Percentiles rank a stretch among this genome's conserved stretches.
Evolutionary conservation across 2,888 invertebrate species (phyloP).

Genomic region (Plemyria rubiginata): DNA sequence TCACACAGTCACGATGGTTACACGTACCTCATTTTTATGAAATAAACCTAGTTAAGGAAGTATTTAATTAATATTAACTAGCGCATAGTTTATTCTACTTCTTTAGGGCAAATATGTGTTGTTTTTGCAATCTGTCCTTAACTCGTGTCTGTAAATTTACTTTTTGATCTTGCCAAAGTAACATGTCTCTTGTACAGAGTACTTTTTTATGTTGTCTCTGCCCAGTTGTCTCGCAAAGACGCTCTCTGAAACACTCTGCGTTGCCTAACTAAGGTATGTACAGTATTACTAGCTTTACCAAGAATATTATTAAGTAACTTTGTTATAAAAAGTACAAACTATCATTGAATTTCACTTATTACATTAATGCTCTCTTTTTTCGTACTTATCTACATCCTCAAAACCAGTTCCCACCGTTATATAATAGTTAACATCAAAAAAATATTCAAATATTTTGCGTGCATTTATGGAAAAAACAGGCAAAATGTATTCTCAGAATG

Average conservation of each 20-base stretch:
- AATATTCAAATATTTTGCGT: neutral
- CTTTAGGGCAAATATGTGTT: slow-evolving; percentile 42
- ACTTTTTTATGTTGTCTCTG: slow-evolving; percentile 54
- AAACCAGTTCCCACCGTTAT: neutral
- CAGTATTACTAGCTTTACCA: slow-evolving; percentile 84
- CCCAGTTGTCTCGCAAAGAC: slow-evolving; percentile 44
- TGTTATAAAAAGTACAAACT: slow-evolving; percentile 55
- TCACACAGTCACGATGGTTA: slow-evolving; percentile 80
- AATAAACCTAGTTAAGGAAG: slow-evolving; percentile 70
- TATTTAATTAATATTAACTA: slow-evolving; percentile 65
- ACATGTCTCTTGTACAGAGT: slow-evolving; percentile 63
- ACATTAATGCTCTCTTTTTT: neutral
- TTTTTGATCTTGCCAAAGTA: slow-evolving; percentile 77
- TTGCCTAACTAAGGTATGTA: slow-evolving; percentile 77
- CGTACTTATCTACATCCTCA: neutral
- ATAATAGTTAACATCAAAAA: neutral
- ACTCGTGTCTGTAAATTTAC: slow-evolving; percentile 52
- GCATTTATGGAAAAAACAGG: slow-evolving; percentile 11
- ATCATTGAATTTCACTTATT: neutral
- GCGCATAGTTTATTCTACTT: slow-evolving; percentile 58
- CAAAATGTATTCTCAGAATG: slow-evolving; percentile 19
- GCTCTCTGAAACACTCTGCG: slow-evolving; percentile 54
- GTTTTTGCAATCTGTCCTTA: slow-evolving; percentile 49
- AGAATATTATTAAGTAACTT: slow-evolving; percentile 62
- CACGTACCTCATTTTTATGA: slow-evolving; percentile 81